These are phyloP conservation scores for Hyalella azteca DNA, from an alignment of 2,888 invertebrate species.

Conservation along the genomic window DNA sequence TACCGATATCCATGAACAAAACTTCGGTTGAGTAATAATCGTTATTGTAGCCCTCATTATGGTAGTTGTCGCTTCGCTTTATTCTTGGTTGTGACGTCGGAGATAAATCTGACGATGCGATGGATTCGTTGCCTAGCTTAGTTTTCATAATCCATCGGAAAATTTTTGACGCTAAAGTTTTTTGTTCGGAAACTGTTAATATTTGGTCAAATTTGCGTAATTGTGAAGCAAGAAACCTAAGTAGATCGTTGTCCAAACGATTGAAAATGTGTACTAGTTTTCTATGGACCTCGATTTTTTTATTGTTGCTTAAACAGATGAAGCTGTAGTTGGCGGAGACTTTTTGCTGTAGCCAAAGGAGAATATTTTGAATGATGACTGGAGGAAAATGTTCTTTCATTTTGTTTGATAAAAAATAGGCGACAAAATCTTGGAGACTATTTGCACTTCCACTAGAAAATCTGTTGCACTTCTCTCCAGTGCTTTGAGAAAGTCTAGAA, in stretches of 20 bases:
- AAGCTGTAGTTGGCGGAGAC: not conserved
- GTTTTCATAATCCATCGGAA: not conserved
- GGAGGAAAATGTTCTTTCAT: not conserved
- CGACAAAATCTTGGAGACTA: not conserved
- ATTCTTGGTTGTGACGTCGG: not conserved
- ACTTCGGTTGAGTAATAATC: not conserved
- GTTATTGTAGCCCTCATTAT: not conserved
- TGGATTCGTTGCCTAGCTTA: not conserved
- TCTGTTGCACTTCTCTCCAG: not conserved
- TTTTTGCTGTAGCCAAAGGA: not conserved
- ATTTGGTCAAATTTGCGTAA: not conserved
- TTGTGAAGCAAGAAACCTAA: not conserved
- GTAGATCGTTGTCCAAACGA: not conserved
- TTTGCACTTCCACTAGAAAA: not conserved
- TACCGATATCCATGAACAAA: not conserved
- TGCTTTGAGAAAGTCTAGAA: not conserved
- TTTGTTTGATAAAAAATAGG: not conserved
- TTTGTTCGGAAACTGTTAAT: not conserved
- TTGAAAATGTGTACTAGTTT: not conserved
- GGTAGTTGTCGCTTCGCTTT: not conserved
- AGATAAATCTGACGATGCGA: too few species aligned
- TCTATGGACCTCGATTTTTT: not conserved
- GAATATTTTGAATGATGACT: not conserved
- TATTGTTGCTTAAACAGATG: not conserved
- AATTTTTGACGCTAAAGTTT: not conserved